Evolutionary conservation across 2,113 vertebrate species (phyloP).

Genomic region (Microtus montanus): DNA sequence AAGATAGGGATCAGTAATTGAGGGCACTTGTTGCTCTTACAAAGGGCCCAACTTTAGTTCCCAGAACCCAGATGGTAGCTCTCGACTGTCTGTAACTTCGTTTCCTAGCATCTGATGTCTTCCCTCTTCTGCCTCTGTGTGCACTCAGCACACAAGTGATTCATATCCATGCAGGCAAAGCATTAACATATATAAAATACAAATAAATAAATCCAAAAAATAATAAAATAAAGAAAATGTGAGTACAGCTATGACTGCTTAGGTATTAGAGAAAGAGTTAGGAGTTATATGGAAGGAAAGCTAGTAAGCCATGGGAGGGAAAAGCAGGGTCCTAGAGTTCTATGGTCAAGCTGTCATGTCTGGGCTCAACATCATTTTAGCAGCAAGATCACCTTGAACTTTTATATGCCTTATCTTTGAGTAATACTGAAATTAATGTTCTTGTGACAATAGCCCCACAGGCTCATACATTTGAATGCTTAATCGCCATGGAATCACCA

Average conservation of each 20-base stretch:
- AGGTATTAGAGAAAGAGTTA: neutral
- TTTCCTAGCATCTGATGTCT: neutral
- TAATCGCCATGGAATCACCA: neutral
- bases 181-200: neutral
- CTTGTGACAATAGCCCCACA: neutral
- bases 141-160: neutral
- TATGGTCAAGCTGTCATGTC: neutral
- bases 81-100: neutral
- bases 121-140: neutral
- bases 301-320: neutral
- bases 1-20: neutral
- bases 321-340: too few species aligned
- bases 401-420: neutral
- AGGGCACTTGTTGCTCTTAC: neutral
- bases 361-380: neutral
- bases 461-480: neutral
- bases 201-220: neutral
- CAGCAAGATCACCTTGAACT: neutral
- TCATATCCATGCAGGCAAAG: neutral
- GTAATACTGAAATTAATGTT: neutral
- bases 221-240: neutral
- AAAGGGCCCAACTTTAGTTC: neutral
- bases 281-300: neutral
- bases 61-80: neutral
- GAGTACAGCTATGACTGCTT: neutral